Percentiles rank a stretch among this genome's conserved stretches.
Evolutionary conservation across 2,113 vertebrate genomes (phyloP).

Genomic region (Cheilinus undulatus): DNA sequence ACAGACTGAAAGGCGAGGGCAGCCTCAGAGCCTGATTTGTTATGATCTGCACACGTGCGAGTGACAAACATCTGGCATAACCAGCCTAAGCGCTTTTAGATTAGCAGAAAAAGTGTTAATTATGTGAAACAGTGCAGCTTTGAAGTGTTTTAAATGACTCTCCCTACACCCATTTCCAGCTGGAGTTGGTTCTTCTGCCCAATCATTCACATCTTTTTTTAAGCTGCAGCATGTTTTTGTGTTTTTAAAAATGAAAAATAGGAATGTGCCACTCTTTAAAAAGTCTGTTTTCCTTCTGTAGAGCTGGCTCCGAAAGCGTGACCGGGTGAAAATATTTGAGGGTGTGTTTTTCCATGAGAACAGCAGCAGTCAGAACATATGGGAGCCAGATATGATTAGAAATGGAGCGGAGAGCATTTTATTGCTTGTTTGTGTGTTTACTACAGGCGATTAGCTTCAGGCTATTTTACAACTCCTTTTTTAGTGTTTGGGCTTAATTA

Average conservation of each 20-base stretch:
- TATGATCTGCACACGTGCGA: background rate
- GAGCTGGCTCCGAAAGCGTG: slow-evolving; percentile 9
- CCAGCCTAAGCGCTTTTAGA: slow-evolving; percentile 10
- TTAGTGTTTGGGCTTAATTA: slow-evolving; percentile 6
- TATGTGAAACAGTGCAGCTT: slow-evolving; percentile 8
- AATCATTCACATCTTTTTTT: slow-evolving; percentile 7
- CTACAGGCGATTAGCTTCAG: slow-evolving; percentile 36
- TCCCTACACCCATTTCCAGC: slow-evolving; percentile 5
- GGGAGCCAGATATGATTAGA: slow-evolving; percentile 53
- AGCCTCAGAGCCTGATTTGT: background rate
- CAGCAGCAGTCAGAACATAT: slow-evolving; percentile 34
- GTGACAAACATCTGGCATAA: slow-evolving; percentile 41
- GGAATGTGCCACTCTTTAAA: background rate
- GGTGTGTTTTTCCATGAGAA: slow-evolving; percentile 49
- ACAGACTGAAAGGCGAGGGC: background rate
- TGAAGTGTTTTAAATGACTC: slow-evolving; percentile 9
- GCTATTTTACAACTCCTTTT: slow-evolving; percentile 30
- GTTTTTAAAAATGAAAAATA: background rate
- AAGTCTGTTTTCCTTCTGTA: background rate
- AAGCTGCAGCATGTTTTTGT: background rate
- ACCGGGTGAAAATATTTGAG: slow-evolving; percentile 31
- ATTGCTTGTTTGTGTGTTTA: slow-evolving; percentile 44
- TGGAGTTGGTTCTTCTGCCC: background rate
- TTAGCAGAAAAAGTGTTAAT: background rate
- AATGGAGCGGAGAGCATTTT: slow-evolving; percentile 25